Base-by-base conservation (phyloP, 2,888 invertebrate species). In the Cephalotes varians region DNA sequence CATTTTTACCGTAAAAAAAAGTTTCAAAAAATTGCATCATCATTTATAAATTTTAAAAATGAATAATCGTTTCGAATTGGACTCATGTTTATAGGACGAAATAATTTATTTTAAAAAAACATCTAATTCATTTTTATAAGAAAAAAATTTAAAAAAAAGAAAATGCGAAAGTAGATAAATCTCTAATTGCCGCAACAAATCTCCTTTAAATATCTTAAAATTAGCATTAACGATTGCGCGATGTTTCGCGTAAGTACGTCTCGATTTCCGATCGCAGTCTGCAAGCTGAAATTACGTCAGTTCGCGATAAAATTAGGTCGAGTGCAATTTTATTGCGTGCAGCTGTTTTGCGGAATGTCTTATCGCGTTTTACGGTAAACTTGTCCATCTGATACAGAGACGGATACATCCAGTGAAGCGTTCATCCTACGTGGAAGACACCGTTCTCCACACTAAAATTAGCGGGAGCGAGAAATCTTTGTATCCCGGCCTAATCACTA, bases 291-390 rank as follows among this genome's bases (percentile, higher is more conserved):
- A 65, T 71, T 67, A 49, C 67, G 81, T 83, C 71, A 62, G 84
- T 84, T 58, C 64, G 44, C 73, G 7, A 12, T 37, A 44, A 79
- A 87, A 87, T 71, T 84, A 62, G 84, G 87, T 79, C 87, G 81
- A 79, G 71, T 28, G 71, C 72, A 87, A 82, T 67, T 84, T 81
- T 77, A 86, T 67, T 62, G 69, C 54, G 60, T 58, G 81, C 62
- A 2, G 65, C 54, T 67, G 58, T 25, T 54, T 34, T 31, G n/a
- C 72, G 21, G 31, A 72, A 73, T 81, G 60, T 81, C 81, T 87
- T 71, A 84, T 74, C 76, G 58, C 56, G 56, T 25, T 34, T 72
- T 25, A 51, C 9, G 15, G 71, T n/a, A 40, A 51, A 21, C 67
- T n/a, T 31, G 28, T 73, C 51, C 28, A 62, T 40, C 15, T 28